Evolutionary conservation across 2,797 vertebrate genomes (phyloP), one percentile per base, ranked within the genome.

Genomic region (Phalloptychus januarius): DNA sequence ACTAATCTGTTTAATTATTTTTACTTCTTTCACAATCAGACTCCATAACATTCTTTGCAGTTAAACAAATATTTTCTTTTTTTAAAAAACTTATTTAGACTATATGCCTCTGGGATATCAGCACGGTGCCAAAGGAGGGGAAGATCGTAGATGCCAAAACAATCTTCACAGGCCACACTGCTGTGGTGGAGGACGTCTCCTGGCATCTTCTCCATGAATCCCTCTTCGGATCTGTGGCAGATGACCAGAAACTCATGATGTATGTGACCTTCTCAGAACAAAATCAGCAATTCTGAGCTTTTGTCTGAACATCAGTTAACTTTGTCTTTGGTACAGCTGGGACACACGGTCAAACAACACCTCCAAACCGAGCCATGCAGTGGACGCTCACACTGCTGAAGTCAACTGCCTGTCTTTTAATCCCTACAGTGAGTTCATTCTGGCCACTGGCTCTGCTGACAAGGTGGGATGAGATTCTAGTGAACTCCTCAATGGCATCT

Each of bases 221-320:
- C 5, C 97, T 99, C 0, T 99, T 99, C 94, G 98, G 98, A 15
- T 99, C 98, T 0, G 98, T 99, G 40, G 98, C 98, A 36, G 98
- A 99, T 84, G 98, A 99, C 89, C 97, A 98, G 94, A 99, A 98
- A 83, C 97, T 99, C 74, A 99, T 99, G 98, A 99, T 99, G 98
- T 98, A 87, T 94, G 97, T 80, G 18, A 42, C n/a, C 5, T 54
- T 44, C 48, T 18, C 42, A 33, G 4, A 1, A 0, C 3, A n/a
- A 80, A 46, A 40, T 13, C 72, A 72, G 76, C n/a, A 0, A 36
- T 44, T 78, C 56, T 50, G 7, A 46, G 2, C n/a, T 76, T 75
- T 70, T 36, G 25, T 45, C 38, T 72, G 42, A 82, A 90, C 82
- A 81, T 56, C 31, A 38, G 50, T 86, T 8, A 12, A 28, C 33